A percentile compares a stretch with the other conserved stretches of the same genome.
phyloP scores from a whole-genome alignment of 1,140 invertebrate species.

The Hermetia illucens region DNA sequence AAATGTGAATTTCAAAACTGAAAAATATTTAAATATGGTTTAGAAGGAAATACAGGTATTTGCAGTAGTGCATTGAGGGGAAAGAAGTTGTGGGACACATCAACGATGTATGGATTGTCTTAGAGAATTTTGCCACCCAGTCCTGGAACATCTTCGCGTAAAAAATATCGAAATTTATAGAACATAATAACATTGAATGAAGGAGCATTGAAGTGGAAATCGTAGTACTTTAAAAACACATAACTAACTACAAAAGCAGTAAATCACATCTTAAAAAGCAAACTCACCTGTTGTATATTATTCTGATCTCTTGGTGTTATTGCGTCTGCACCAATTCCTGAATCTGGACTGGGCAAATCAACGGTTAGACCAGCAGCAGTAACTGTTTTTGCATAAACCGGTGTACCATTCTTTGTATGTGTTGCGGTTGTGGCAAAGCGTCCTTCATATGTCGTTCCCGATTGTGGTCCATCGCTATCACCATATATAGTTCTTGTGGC shows the following conservation, averaged over 20 bases:
- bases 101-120: too few relatives aligned
- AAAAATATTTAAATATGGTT: too few relatives aligned
- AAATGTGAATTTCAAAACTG: not conserved
- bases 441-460: constrained; percentile 24
- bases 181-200: not conserved
- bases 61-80: too few relatives aligned
- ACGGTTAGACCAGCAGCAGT: constrained; percentile 65
- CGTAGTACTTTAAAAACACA: not conserved
- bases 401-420: constrained; percentile 14
- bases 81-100: too few relatives aligned
- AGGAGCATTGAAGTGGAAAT: not conserved
- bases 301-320: constrained; percentile 79
- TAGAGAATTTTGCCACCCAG: too few relatives aligned
- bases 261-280: too few relatives aligned
- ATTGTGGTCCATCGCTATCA: constrained; percentile 15
- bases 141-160: too few relatives aligned
- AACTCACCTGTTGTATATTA: constrained; percentile 73
- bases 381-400: constrained; percentile 26
- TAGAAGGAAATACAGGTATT: not conserved
- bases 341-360: constrained; percentile 82
- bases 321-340: constrained; percentile 78
- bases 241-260: not conserved
- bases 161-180: not conserved
- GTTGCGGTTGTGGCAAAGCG: constrained; percentile 18
- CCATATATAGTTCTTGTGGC: constrained; percentile 20